Base-by-base conservation (phyloP, 2,113 vertebrate species). In the Seriola rivoliana region DNA sequence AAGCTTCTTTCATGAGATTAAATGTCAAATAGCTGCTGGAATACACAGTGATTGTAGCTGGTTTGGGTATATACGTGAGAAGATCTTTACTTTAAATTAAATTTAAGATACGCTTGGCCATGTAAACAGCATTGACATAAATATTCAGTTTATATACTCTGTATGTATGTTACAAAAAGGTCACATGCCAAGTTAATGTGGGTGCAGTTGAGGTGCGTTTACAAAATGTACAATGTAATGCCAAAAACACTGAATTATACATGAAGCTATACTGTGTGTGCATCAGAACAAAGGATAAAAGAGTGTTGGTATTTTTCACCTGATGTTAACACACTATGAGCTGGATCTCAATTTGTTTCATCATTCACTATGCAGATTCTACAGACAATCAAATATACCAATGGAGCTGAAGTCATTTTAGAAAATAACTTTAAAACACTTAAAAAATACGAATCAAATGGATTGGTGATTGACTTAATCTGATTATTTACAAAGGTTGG, bases 131-230 rank as follows among this genome's bases (percentile, higher is more conserved):
- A 29, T 32, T 23, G 62, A 54, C 57, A 64, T 29, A 46, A 29
- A 29, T 19, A 42, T 75, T 80, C 71, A 63, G 21, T 66, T 58
- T 40, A 68, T 66, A 72, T 19, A 59, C 50, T 69, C 65, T 19
- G 67, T 34, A 68, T 60, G 75, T 25, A 7, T 19, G 25, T 7
- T 32, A 38, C 21, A 34, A 52, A 86, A 66, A 84, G 70, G 81
- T 79, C 86, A 82, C 66, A 75, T 67, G 75, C 54, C 36, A 72
- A 40, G 62, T 77, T 40, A 52, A 64, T 62, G 19, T 38, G 14
- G 40, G 70, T 36, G 63, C 60, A 71, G 67, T 36, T 19, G 5
- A 29, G 44, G 29, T 42, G 32, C 32, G 16, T 63, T 84, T 71
- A 66, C 48, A 58, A 42, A 78, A 52, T 50, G 64, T 57, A 69